phyloP scores from a whole-genome alignment of 2,113 vertebrate genomes.

The Cryptomyrus ogoouensis region DNA sequence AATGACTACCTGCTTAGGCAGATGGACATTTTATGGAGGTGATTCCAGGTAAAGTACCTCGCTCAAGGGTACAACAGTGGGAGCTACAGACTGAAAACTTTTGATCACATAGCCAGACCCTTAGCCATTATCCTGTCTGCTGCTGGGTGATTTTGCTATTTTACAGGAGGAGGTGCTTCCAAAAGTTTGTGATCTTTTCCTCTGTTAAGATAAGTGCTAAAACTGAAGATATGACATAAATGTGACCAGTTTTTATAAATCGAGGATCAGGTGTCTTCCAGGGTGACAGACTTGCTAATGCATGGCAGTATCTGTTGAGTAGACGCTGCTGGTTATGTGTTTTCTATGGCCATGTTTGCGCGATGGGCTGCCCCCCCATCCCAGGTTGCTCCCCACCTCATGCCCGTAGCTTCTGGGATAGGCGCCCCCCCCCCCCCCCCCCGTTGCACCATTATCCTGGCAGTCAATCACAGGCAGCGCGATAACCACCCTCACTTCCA shows the following conservation, averaged over 20 bases:
- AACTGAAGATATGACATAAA: neutral
- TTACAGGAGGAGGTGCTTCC: neutral
- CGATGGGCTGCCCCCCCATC: too few species aligned
- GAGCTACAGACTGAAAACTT: neutral
- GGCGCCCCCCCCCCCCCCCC: too few species aligned
- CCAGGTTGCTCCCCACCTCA: too few species aligned
- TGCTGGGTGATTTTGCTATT: neutral
- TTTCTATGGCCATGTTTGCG: neutral
- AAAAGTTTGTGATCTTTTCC: neutral
- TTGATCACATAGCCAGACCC: neutral
- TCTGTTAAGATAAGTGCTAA: neutral
- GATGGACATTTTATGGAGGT: constrained; percentile 1
- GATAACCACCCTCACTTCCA: neutral
- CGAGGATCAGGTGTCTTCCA: neutral
- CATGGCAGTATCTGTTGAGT: neutral
- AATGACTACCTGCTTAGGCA: constrained; percentile 1
- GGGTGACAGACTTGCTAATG: neutral
- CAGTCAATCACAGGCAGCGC: neutral
- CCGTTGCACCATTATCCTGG: neutral
- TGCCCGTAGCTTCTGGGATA: too few species aligned
- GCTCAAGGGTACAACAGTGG: constrained; percentile 2
- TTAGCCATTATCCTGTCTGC: neutral
- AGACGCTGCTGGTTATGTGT: neutral
- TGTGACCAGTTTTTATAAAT: neutral
- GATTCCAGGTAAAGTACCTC: neutral